phyloP scores from a whole-genome alignment of 2,797 vertebrate genomes.

The Rhincodon typus region DNA sequence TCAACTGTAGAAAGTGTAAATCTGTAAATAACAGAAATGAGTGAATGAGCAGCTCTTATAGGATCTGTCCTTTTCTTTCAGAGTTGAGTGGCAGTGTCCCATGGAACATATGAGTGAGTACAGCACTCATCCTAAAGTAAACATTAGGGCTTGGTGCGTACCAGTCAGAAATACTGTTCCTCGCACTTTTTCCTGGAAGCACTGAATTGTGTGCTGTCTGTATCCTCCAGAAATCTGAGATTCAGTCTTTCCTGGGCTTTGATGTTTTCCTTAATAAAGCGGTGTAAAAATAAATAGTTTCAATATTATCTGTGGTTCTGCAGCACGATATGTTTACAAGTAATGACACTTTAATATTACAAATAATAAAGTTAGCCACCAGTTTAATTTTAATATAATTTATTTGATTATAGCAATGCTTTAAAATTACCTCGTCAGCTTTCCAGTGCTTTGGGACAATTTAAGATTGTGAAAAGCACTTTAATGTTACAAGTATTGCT shows the following conservation, averaged over 20 bases:
- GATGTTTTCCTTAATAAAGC: not conserved
- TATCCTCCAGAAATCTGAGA: not conserved
- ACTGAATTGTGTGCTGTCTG: not conserved
- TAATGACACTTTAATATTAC: not conserved
- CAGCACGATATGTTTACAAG: not conserved
- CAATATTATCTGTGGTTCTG: not conserved
- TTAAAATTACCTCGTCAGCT: not conserved
- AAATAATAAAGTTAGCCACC: not conserved
- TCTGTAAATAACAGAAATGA: not conserved
- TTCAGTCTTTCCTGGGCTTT: not conserved
- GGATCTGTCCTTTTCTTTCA: not conserved
- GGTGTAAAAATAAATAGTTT: not conserved
- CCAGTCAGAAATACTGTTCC: not conserved
- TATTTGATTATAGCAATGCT: not conserved
- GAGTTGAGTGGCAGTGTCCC: not conserved
- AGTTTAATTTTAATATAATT: not conserved
- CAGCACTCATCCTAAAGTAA: not conserved
- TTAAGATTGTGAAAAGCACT: not conserved
- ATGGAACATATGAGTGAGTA: not conserved
- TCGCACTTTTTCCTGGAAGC: not conserved
- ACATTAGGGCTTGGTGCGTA: not conserved
- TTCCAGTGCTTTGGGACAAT: not conserved
- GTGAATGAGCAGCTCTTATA: not conserved
- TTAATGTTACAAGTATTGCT: not conserved
- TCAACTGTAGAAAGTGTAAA: not conserved